phyloP scores from a whole-genome alignment of 2,113 vertebrate species.

The Hiodon tergisus region DNA sequence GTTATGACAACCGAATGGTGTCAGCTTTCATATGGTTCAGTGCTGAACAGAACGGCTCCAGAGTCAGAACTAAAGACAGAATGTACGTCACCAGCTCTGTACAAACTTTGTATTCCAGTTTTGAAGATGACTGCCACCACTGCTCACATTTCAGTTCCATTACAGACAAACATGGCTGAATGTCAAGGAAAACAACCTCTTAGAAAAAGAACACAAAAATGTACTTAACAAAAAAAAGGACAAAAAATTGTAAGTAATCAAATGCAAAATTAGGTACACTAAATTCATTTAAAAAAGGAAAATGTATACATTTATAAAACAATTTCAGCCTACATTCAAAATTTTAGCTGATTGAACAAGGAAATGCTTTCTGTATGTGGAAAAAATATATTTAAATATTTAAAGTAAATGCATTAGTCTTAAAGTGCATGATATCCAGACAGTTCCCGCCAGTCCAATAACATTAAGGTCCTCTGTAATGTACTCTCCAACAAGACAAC shows the following conservation, averaged over 20 bases:
- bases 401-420: conserved; percentile 61
- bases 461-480: conserved; percentile 18
- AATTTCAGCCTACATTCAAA: background rate
- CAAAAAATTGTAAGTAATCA: background rate
- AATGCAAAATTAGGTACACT: background rate
- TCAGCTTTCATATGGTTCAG: background rate
- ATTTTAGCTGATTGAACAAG: background rate
- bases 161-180: too few species aligned
- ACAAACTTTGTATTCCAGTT: background rate
- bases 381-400: conserved; percentile 59
- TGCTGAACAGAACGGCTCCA: background rate
- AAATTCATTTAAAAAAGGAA: background rate
- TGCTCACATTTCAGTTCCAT: too few species aligned
- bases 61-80: background rate
- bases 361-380: conserved; percentile 31
- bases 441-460: conserved; percentile 32
- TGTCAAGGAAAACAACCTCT: too few species aligned
- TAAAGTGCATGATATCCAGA: conserved; percentile 26
- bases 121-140: background rate
- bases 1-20: background rate
- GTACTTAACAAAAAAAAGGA: background rate
- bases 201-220: background rate
- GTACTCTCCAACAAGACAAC: conserved; percentile 29
- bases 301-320: background rate
- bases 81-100: background rate